Percentiles rank a stretch among this genome's conserved stretches.
phyloP scores from a whole-genome alignment of 2,113 vertebrate species.

The Drymodes brunneopygia region DNA sequence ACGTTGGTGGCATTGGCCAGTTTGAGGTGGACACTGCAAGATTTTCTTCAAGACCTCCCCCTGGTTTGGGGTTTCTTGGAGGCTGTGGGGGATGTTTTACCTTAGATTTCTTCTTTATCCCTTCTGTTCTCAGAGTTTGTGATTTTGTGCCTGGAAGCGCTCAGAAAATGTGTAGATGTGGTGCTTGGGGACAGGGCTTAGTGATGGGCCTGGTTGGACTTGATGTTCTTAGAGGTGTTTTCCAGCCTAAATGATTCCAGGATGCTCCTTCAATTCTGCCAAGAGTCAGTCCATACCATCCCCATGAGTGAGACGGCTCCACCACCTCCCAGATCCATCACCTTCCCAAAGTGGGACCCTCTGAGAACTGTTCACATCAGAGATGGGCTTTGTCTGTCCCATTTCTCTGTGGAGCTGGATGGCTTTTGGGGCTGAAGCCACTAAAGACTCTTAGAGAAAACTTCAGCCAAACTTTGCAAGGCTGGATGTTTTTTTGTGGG shows the following conservation, averaged over 20 bases:
- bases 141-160: background rate
- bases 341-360: background rate
- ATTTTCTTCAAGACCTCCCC: background rate
- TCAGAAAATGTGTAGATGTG: background rate
- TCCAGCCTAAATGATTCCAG: background rate
- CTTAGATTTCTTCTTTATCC: background rate
- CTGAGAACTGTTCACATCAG: background rate
- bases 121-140: background rate
- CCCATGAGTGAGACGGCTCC: rapidly evolving
- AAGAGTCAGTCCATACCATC: no score
- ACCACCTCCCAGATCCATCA: background rate
- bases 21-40: background rate
- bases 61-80: rapidly evolving
- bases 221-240: background rate
- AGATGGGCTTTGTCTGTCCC: background rate
- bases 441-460: background rate
- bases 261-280: background rate
- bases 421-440: background rate
- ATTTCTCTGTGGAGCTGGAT: background rate
- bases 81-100: background rate
- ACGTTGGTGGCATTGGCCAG: background rate
- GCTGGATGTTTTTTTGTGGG: background rate
- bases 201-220: background rate
- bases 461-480: background rate
- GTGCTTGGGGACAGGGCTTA: background rate